Evolutionary conservation across 2,888 invertebrate species (phyloP), one percentile per base, ranked within the genome.

Genomic region (Anagyrus pseudococci): DNA sequence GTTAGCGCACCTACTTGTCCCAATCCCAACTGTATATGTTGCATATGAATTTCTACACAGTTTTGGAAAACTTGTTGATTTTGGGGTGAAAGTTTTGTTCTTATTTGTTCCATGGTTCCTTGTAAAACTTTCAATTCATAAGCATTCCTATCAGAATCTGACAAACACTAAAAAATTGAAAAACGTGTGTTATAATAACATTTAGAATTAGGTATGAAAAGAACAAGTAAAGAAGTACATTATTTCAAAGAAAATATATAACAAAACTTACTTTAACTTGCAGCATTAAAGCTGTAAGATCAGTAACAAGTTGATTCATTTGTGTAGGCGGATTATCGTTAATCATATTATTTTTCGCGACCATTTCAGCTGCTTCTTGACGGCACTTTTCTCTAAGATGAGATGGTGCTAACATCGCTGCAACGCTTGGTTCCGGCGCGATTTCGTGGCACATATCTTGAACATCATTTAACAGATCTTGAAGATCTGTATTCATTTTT

Each of bases 121-220:
- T 95, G 93, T 47, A 96, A 83, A 20, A 94, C 92, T 80, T 92
- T 91, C 58, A 96, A 84, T 77, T 97, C 96, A 81, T 94, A 95
- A 2, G 94, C 92, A 81, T 93, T 96, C 77, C 92, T 89, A 76
- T 93, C 91, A 1, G 90, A 90, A 80, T 91, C 90, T 7, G 91
- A 86, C 62, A 88, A 82, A 76, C 88, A 89, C 85, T 85, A 74
- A 13, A 72, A 72, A 60, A 50, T 40, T 2, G 2, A 8, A 37
- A 2, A 8, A 37, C 2, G n/a, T n/a, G n/a, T n/a, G n/a, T n/a
- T n/a, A n/a, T n/a, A n/a, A n/a, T n/a, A n/a, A n/a, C n/a, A n/a
- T n/a, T n/a, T n/a, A n/a, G n/a, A n/a, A n/a, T n/a, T n/a, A n/a
- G n/a, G n/a, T n/a, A n/a, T n/a, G n/a, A n/a, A n/a, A n/a, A n/a